Conservation (phyloP, 2,113 vertebrate species). For the Thalassoma bifasciatum region DNA sequence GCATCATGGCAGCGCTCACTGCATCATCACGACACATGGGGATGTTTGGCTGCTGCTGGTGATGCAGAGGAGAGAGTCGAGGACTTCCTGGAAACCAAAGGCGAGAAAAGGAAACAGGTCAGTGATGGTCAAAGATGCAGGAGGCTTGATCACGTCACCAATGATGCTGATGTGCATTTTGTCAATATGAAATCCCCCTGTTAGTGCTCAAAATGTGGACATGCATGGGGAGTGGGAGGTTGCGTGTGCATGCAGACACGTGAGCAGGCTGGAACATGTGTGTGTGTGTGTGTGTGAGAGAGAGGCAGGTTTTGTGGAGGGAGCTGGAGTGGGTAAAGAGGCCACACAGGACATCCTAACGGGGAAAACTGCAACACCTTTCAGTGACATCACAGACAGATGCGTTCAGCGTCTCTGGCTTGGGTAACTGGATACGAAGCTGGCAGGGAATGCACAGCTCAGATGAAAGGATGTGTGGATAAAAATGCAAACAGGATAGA, state of each 20-base stretch:
- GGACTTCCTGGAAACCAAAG: slow-evolving; percentile 79
- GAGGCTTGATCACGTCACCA: slow-evolving; percentile 20
- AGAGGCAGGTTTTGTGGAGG: neutral
- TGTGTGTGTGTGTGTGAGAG: slow-evolving; percentile 15
- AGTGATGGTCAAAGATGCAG: slow-evolving; percentile 38
- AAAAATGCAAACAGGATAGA: neutral
- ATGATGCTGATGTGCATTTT: slow-evolving; percentile 32
- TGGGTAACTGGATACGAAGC: neutral
- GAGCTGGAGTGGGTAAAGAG: slow-evolving; percentile 13
- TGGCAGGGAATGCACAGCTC: neutral
- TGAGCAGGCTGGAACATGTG: slow-evolving; percentile 27
- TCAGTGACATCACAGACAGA: slow-evolving; percentile 12
- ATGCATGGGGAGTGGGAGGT: slow-evolving; percentile 49
- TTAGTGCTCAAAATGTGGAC: slow-evolving; percentile 24
- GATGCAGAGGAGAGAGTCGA: slow-evolving; percentile 80
- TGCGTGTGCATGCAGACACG: slow-evolving; percentile 51
- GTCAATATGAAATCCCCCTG: slow-evolving; percentile 58
- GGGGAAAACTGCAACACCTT: slow-evolving; percentile 20
- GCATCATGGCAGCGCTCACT: slow-evolving; percentile 77
- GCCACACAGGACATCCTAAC: slow-evolving; percentile 5
- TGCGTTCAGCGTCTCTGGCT: slow-evolving; percentile 4
- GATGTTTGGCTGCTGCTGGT: slow-evolving; percentile 81
- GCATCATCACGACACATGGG: slow-evolving; percentile 79
- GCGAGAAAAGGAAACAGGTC: slow-evolving; percentile 71
- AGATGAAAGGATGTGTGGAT: neutral